Evolutionary conservation across 2,797 vertebrate genomes (phyloP).

Genomic region (Megaceryle alcyon): DNA sequence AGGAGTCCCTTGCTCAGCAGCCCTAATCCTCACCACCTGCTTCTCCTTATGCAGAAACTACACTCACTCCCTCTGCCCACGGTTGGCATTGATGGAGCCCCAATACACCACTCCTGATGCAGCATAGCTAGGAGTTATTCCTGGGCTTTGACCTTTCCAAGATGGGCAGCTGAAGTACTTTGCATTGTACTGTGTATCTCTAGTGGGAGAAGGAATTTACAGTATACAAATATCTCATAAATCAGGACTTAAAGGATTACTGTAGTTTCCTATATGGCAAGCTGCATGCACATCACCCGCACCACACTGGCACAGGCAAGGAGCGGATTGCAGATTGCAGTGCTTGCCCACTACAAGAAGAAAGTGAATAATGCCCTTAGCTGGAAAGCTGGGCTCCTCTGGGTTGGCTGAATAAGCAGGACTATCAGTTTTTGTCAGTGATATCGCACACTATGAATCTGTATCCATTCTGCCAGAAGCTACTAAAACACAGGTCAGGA

Average conservation of each 20-base stretch:
- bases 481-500: background rate
- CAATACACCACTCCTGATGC: background rate
- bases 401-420: background rate
- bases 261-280: background rate
- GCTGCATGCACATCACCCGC: background rate
- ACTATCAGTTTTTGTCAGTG: background rate
- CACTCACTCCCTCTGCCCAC: accelerated
- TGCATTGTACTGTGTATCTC: background rate
- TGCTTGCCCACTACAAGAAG: background rate
- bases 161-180: background rate
- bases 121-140: background rate
- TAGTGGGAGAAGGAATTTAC: background rate
- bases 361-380: background rate
- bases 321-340: background rate
- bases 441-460: accelerated
- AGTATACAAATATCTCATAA: background rate
- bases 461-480: background rate
- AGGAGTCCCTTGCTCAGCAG: background rate
- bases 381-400: background rate
- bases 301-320: accelerated
- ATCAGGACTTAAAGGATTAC: background rate
- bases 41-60: background rate
- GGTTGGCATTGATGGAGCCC: background rate
- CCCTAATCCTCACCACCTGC: accelerated
- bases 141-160: background rate